Base-by-base conservation (phyloP, 2,113 vertebrate genomes). In the Nesoenas mayeri region DNA sequence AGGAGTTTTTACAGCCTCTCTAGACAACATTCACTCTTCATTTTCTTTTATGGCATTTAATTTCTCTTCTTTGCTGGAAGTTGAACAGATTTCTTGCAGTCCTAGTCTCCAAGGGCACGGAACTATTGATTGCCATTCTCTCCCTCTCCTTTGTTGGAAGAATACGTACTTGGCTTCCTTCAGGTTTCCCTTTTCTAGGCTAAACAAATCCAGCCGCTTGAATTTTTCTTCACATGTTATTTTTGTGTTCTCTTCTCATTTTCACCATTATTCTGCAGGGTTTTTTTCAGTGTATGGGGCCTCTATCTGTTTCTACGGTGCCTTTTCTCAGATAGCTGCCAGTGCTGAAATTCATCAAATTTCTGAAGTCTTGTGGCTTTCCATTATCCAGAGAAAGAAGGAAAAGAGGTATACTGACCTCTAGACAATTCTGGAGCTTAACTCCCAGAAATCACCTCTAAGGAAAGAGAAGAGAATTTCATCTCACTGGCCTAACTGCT, bases 31-130 rank as follows among this genome's bases (percentile, higher is more conserved):
- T 89, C 65, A 32, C 42, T 78, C 80, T 95, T 87, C 60, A 44
- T 95, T 96, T 93, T 91, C 69, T 87, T 78, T 74, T 29, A 71
- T 56, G 65, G 60, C 65, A 79, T 92, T 92, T 95, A 84, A 93
- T 95, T 97, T 92, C 32, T 79, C 69, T 93, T 91, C 86, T 89
- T 93, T 79, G 93, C 57, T 89, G 61, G 38, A 86, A 88, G 42
- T 74, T 75, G 77, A 93, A 87, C 56, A 81, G 32, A 38, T 87
- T 91, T 74, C 2, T 4, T 71, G n/a, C 85, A 95, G 74, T 88
- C 93, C 85, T 64, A 74, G 72, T 92, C 80, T 87, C 64, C 47
- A 79, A 96, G 73, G 95, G 77, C 89, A 86, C 42, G 72, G 89
- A 95, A 81, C 60, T 97, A 95, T 89, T 87, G 89, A 95, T 88